Conservation (phyloP, 1,140 invertebrate species). For the Grapholita molesta region DNA sequence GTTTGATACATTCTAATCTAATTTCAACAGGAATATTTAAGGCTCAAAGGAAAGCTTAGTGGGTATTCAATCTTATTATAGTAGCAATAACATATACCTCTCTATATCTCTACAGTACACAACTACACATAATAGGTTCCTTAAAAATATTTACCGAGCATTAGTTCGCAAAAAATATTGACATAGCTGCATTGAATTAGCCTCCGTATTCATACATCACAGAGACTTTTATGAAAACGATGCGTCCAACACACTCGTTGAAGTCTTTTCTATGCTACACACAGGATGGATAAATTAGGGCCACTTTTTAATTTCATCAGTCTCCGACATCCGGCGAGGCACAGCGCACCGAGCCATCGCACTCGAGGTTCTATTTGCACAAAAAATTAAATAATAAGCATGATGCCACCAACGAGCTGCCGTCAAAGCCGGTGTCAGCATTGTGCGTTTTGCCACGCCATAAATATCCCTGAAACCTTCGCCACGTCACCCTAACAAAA, state of each 20-base stretch:
- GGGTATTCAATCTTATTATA: too few species aligned
- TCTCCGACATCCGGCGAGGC: constrained; percentile 11
- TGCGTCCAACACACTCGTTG: constrained; percentile 24
- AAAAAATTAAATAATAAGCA: constrained; percentile 53
- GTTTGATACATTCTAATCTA: too few species aligned
- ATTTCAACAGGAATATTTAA: too few species aligned
- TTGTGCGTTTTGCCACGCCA: constrained; percentile 57
- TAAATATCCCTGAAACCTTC: constrained; percentile 72
- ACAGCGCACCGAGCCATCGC: not conserved
- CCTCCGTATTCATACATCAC: not conserved
- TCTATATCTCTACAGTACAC: not conserved
- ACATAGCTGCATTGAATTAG: not conserved
- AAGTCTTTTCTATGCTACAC: constrained; percentile 31
- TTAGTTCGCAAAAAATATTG: not conserved
- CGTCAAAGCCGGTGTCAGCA: constrained; percentile 65
- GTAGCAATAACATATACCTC: too few species aligned
- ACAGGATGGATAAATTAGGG: not conserved
- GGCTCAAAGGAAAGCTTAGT: too few species aligned
- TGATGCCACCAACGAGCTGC: constrained; percentile 66
- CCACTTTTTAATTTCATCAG: constrained; percentile 29
- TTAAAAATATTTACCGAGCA: too few species aligned
- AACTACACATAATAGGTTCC: too few species aligned
- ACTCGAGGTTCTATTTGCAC: constrained; percentile 20
- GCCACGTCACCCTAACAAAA: constrained; percentile 54
- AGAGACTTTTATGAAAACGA: not conserved